A percentile compares a stretch with the other conserved stretches of the same genome.
These are phyloP conservation scores for Galendromus occidentalis DNA, from an alignment of 1,140 invertebrate genomes.

Conservation along the genomic window DNA sequence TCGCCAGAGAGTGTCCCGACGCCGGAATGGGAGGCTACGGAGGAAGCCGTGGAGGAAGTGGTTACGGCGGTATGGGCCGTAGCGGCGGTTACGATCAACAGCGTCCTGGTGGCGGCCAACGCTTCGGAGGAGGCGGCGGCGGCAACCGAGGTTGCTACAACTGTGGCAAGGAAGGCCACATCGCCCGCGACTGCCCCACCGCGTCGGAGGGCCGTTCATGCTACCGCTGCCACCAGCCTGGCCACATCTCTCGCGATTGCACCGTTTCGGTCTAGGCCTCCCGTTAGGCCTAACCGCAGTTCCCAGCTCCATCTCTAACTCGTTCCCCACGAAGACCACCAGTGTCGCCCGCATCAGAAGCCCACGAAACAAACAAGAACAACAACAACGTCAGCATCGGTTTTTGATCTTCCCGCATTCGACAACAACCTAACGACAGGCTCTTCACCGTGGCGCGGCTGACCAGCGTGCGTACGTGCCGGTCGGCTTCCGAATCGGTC, in stretches of 20 bases:
- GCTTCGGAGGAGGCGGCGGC: slow-evolving; percentile 27
- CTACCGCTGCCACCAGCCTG: slow-evolving; percentile 18
- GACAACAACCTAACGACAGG: no score
- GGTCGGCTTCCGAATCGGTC: no score
- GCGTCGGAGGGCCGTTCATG: slow-evolving; percentile 13
- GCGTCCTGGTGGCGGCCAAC: slow-evolving; percentile 17
- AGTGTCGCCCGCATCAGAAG: no score
- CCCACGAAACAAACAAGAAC: no score
- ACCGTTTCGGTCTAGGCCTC: slow-evolving; percentile 13
- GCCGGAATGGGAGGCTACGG: slow-evolving; percentile 36
- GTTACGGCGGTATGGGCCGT: slow-evolving; percentile 17
- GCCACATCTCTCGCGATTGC: slow-evolving; percentile 22
- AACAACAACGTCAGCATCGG: no score
- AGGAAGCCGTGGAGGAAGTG: slow-evolving; percentile 28
- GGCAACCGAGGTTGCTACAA: slow-evolving; percentile 59
- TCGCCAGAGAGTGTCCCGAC: slow-evolving; percentile 58
- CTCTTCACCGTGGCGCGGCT: no score
- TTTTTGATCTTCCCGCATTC: no score
- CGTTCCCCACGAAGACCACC: no score
- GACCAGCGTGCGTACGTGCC: no score
- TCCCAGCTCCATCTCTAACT: no score
- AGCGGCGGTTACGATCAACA: slow-evolving; percentile 20
- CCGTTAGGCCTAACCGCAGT: neutral
- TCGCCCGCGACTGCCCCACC: slow-evolving; percentile 52
- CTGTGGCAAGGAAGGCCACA: slow-evolving; percentile 68